Percentiles rank a stretch among this genome's conserved stretches.
phyloP scores from a whole-genome alignment of 2,113 vertebrate species.

The Brachypodius melanocephalos region DNA sequence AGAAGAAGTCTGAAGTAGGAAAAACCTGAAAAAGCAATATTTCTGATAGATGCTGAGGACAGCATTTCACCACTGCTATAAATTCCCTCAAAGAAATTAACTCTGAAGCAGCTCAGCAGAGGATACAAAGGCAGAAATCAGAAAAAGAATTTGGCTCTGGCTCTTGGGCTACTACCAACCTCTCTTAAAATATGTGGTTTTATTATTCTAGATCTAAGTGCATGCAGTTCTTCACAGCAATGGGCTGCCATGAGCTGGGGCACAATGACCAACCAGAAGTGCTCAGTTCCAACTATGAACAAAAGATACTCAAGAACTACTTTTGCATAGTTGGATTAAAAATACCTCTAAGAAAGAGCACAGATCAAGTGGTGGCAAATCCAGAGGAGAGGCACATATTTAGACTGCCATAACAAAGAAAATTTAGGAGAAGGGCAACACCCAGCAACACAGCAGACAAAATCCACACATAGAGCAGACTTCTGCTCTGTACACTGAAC shows the following conservation, averaged over 20 bases:
- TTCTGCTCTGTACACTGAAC: not conserved
- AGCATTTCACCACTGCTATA: conserved; percentile 48
- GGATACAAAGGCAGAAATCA: conserved; percentile 1
- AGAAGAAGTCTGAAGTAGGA: not conserved
- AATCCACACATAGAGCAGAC: not conserved
- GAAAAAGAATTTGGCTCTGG: conserved; percentile 1
- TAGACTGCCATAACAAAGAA: not conserved
- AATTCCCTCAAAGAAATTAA: conserved; percentile 54
- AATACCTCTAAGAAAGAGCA: not conserved
- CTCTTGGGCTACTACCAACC: conserved; percentile 15
- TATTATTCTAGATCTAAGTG: not conserved
- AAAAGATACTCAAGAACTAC: not conserved
- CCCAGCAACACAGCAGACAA: not conserved
- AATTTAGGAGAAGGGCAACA: not conserved
- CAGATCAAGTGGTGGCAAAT: not conserved
- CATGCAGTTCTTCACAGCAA: not conserved
- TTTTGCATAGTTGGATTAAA: not conserved
- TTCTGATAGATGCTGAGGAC: conserved; percentile 43
- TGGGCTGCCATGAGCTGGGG: not conserved
- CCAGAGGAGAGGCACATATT: not conserved
- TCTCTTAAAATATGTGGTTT: not conserved
- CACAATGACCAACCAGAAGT: not conserved
- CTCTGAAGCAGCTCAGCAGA: conserved; percentile 11
- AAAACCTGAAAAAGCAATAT: conserved; percentile 60
- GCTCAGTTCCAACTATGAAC: not conserved